Evolutionary conservation across 2,797 vertebrate species (phyloP).

Genomic region (Florisuga fusca): DNA sequence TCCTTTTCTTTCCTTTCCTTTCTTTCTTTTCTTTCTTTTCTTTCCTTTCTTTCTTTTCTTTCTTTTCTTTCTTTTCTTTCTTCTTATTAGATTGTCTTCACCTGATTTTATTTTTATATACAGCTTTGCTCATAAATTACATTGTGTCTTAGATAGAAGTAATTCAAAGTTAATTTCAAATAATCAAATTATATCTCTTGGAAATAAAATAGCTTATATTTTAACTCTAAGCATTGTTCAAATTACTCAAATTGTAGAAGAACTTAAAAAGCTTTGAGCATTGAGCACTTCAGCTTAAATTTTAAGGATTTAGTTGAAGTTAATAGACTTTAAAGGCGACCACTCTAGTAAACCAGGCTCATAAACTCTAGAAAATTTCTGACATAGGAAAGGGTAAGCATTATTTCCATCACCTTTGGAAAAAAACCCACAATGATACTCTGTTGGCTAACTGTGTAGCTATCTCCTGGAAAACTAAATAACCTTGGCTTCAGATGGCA

Average conservation of each 20-base stretch:
- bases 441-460: neutral
- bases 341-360: neutral
- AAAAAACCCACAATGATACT: neutral
- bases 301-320: neutral
- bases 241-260: neutral
- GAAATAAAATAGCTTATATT: neutral
- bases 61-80: fast-evolving
- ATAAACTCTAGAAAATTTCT: neutral
- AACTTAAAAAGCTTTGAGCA: neutral
- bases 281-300: neutral
- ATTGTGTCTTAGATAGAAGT: neutral
- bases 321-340: neutral
- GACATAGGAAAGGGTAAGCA: neutral
- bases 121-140: neutral
- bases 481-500: neutral
- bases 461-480: neutral
- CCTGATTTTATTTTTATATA: neutral
- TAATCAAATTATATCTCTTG: neutral
- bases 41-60: too few relatives aligned
- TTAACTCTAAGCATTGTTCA: neutral
- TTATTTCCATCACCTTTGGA: neutral
- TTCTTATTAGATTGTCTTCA: neutral
- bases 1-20: too few relatives aligned
- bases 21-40: too few relatives aligned
- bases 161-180: neutral